A percentile compares a stretch with the other conserved stretches of the same genome.
phyloP scores from a whole-genome alignment of 2,888 invertebrate species.

The Thymelicus sylvestris region DNA sequence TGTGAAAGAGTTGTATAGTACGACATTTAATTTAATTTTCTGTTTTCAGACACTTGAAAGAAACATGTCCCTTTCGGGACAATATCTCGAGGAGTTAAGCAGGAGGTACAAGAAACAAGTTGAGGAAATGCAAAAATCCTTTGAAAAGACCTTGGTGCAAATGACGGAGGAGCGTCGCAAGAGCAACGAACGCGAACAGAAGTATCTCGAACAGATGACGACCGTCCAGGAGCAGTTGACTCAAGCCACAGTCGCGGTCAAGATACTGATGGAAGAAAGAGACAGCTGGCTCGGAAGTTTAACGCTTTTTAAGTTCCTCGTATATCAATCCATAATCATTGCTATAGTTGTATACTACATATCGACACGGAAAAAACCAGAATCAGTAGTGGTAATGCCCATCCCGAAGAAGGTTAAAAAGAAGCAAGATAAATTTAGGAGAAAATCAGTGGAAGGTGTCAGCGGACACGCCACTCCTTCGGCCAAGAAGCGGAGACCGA shows the following conservation, averaged over 20 bases:
- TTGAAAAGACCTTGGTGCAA: constrained; percentile 90
- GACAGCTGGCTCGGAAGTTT: constrained; percentile 87
- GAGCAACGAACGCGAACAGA: constrained; percentile 90
- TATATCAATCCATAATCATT: constrained; percentile 78
- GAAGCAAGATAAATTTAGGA: constrained; percentile 76
- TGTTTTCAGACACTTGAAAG: constrained; percentile 92
- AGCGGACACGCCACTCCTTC: constrained; percentile 80
- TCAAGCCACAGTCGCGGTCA: constrained; percentile 85
- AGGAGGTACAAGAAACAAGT: constrained; percentile 98
- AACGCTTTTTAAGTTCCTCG: constrained; percentile 82
- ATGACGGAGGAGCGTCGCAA: constrained; percentile 89
- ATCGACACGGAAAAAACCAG: constrained; percentile 71
- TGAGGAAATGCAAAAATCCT: constrained; percentile 95
- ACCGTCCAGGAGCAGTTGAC: constrained; percentile 87
- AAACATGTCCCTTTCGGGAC: constrained; percentile 98
- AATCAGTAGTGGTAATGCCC: constrained; percentile 59
- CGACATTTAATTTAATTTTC: constrained; percentile 19
- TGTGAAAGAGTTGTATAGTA: too few relatives aligned
- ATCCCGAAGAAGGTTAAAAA: constrained; percentile 65
- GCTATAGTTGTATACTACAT: constrained; percentile 80
- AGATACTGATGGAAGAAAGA: constrained; percentile 85
- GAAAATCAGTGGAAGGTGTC: constrained; percentile 88
- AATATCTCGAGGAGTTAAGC: constrained; percentile 98
- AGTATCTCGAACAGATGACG: constrained; percentile 91
- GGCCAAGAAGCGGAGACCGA: constrained; percentile 87